Evolutionary conservation across 2,113 vertebrate species (phyloP), one percentile per base, ranked within the genome.

Genomic region (Oenanthe oenanthe): DNA sequence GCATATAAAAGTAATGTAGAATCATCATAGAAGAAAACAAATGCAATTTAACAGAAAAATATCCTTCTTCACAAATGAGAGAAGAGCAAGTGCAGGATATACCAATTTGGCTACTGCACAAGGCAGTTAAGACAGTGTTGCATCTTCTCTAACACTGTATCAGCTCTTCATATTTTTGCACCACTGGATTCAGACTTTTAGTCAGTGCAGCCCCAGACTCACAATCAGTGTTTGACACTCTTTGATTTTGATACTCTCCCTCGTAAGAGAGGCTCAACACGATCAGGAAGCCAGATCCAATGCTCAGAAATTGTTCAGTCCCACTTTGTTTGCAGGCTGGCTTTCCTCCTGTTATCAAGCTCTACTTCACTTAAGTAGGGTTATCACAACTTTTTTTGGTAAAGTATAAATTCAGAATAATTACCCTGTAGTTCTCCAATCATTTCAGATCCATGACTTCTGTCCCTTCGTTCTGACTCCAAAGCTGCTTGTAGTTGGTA

Each of bases 351-450:
- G 0, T 72, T 54, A 71, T 11, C 26, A 29, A 84, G 61, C 10
- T 32, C 7, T 34, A 54, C 6, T 50, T 54, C 48, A 66, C 34
- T 58, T 17, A 56, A 62, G 14, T 12, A 56, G 5, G 7, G 3
- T 62, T 58, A 62, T 18, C 38, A 74, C 32, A 80, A 9, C 3
- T 11, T 21, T 47, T 53, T 70, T 61, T 12, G 4, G 25, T 65
- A 17, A 85, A 74, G 26, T 42, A 71, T 9, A 80, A 86, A 68
- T 34, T 84, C 6, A 73, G 34, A 92, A 91, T 28, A 78, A 81
- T 97, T 98, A 99, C 99, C 99, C 98, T 99, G 99, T 78, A 99
- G 98, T 63, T 99, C 99, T 76, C 98, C 98, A 97, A 99, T 99
- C 98, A 99, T 99, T 98, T 99, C 99, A 18, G 99, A 99, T 93